Evolutionary conservation across 2,888 invertebrate species (phyloP).

Genomic region (Tetramorium bicarinatum): DNA sequence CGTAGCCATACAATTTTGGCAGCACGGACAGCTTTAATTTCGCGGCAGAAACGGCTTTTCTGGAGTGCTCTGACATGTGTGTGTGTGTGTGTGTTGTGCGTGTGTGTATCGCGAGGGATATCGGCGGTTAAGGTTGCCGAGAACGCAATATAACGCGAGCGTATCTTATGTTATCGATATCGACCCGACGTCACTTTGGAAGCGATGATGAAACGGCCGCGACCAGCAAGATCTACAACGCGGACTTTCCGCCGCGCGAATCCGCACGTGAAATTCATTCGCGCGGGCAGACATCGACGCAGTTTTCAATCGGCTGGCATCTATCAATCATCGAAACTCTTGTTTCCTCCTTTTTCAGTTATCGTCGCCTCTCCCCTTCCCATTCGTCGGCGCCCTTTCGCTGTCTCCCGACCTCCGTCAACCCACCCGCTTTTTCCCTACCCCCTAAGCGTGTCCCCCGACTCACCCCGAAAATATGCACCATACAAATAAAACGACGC

Average conservation of each 20-base stretch:
- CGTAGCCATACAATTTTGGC: neutral
- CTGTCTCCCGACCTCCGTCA: conserved; percentile 24
- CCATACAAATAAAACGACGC: conserved; percentile 59
- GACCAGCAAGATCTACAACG: conserved; percentile 61
- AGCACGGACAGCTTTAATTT: neutral
- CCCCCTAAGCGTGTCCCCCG: conserved; percentile 36
- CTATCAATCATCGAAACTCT: conserved; percentile 77
- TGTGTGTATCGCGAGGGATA: neutral
- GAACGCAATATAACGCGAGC: conserved; percentile 2
- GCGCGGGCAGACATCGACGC: conserved; percentile 68
- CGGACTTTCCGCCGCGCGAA: conserved; percentile 66
- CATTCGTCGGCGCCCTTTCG: conserved; percentile 32
- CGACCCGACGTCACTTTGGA: conserved; percentile 36
- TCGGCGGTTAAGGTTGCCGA: neutral
- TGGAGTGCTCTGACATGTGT: neutral
- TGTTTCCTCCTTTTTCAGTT: conserved; percentile 61
- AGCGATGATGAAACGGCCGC: conserved; percentile 53
- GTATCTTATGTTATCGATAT: conserved; percentile 49
- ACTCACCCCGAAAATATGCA: conserved; percentile 57
- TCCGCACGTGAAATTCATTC: conserved; percentile 74
- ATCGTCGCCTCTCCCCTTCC: conserved; percentile 19
- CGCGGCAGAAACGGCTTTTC: neutral
- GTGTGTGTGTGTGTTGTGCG: too few relatives aligned
- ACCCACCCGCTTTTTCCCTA: conserved; percentile 41
- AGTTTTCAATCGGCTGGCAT: conserved; percentile 77